These are phyloP conservation scores for Sander lucioperca DNA, from an alignment of 2,113 vertebrate genomes.

Conservation along the genomic window DNA sequence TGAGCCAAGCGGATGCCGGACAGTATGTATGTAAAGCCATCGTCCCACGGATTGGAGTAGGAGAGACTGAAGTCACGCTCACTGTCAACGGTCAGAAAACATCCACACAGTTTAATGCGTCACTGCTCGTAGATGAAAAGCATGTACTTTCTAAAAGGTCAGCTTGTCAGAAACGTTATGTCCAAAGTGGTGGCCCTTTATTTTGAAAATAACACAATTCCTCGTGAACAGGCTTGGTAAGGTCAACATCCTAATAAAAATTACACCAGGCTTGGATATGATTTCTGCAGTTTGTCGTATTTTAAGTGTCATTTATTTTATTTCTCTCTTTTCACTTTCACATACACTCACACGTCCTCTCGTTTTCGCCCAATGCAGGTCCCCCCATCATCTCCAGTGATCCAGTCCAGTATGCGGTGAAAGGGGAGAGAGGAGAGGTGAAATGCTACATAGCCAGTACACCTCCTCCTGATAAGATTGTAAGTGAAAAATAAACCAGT, in stretches of 20 bases:
- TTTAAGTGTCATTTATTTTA: background rate
- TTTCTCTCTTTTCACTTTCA: background rate
- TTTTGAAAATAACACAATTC: constrained; percentile 22
- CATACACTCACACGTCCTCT: background rate
- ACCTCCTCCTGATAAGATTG: constrained; percentile 94
- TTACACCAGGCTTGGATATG: background rate
- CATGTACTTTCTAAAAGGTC: constrained; percentile 26
- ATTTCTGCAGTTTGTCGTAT: background rate
- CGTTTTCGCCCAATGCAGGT: constrained; percentile 79
- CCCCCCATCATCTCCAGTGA: constrained; percentile 99
- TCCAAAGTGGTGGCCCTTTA: constrained; percentile 23
- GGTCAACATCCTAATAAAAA: background rate
- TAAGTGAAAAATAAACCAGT: constrained; percentile 82
- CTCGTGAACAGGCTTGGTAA: background rate
- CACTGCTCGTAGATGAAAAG: constrained; percentile 25
- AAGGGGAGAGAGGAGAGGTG: constrained; percentile 96
- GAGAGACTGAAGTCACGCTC: constrained; percentile 93
- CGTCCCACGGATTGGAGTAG: constrained; percentile 95
- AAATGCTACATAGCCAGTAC: constrained; percentile 98
- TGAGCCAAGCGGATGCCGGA: constrained; percentile 93
- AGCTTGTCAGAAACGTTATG: background rate
- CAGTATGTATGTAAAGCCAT: constrained; percentile 97
- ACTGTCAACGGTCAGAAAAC: constrained; percentile 91
- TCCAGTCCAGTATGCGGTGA: constrained; percentile 93
- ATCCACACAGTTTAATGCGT: constrained; percentile 20